Conservation (phyloP, 2,797 vertebrate species). For the Babyrousa celebensis region DNA sequence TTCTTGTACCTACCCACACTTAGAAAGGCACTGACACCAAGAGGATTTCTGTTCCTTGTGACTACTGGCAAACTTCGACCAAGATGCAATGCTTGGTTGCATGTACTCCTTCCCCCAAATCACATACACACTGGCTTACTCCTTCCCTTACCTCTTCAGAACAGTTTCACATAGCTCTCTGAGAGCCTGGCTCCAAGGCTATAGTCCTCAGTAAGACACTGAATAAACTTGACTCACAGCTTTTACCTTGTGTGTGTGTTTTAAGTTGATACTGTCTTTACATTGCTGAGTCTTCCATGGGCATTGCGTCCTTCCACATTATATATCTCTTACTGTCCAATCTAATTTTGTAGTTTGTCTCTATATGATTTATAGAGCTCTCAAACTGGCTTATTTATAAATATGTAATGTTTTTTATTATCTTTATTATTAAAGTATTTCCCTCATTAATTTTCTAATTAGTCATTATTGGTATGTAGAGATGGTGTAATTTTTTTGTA, state of each 20-base stretch:
- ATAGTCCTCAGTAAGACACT: background rate
- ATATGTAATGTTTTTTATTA: background rate
- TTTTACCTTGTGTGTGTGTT: background rate
- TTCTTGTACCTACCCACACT: background rate
- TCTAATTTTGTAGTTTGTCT: background rate
- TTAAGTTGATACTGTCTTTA: background rate
- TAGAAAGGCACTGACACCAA: background rate
- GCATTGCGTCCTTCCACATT: background rate
- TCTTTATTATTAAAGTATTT: conserved; percentile 13
- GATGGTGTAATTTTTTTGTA: background rate
- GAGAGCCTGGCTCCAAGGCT: background rate
- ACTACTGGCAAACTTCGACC: too few species aligned
- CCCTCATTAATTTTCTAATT: conserved; percentile 9
- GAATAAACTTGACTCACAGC: background rate
- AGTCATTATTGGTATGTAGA: background rate
- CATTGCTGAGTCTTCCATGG: background rate
- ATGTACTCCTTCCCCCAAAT: background rate
- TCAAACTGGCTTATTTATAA: background rate
- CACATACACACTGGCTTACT: background rate
- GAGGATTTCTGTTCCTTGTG: background rate
- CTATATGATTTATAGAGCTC: background rate
- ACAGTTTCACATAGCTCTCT: background rate
- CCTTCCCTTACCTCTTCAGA: background rate
- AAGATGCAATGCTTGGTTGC: background rate
- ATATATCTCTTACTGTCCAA: background rate